A percentile compares a stretch with the other conserved stretches of the same genome.
Conservation (phyloP, 2,888 invertebrate species). For the Linnaemya tessellans region DNA sequence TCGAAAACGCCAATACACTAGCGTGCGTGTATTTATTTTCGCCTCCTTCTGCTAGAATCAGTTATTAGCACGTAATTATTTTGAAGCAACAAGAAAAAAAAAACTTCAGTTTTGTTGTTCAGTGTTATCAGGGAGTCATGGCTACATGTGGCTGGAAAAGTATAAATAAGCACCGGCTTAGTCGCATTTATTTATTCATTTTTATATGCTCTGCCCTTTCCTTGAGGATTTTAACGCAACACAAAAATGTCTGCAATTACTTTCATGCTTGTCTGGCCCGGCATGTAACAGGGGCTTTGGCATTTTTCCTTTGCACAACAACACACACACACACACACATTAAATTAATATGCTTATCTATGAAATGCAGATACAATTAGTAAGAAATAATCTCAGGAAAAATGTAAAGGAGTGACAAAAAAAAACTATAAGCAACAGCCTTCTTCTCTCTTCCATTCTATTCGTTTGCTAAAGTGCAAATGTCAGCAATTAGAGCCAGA, state of each 20-base stretch:
- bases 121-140: no score
- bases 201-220: neutral
- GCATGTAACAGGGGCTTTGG: neutral
- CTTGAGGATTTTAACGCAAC: neutral
- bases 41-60: no score
- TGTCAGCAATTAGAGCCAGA: neutral
- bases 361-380: slow-evolving; percentile 53
- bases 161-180: neutral
- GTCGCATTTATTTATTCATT: neutral
- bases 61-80: no score
- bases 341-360: slow-evolving; percentile 52
- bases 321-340: slow-evolving; percentile 10
- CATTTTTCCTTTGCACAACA: slow-evolving; percentile 2
- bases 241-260: neutral
- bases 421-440: neutral
- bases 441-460: neutral
- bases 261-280: no score
- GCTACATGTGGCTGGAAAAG: neutral
- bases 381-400: slow-evolving; percentile 4
- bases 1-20: no score
- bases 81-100: no score
- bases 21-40: no score
- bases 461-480: slow-evolving; percentile 5
- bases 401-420: neutral
- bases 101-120: no score